phyloP scores from a whole-genome alignment of 2,797 vertebrate genomes.

The Pseudopleuronectes americanus region DNA sequence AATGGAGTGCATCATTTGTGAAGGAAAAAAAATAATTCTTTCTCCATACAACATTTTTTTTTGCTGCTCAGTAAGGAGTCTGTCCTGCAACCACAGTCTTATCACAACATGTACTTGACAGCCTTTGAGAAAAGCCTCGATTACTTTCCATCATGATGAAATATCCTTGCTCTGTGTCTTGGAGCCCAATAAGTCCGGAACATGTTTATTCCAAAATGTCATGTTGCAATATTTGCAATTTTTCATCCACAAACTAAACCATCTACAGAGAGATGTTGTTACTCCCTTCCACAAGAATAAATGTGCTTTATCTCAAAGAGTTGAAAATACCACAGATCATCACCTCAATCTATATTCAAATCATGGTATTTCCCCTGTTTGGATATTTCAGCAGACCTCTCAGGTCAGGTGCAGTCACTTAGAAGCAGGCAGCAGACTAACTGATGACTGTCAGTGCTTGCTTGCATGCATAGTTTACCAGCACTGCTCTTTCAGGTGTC shows the following conservation, averaged over 20 bases:
- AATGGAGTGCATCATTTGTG: background rate
- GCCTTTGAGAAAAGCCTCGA: constrained; percentile 29
- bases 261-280: constrained; percentile 15
- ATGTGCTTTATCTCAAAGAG: constrained; percentile 9
- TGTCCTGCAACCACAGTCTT: constrained; percentile 10
- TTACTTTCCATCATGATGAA: constrained; percentile 32
- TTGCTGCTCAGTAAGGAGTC: constrained; percentile 6
- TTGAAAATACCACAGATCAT: constrained; percentile 53
- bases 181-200: constrained; percentile 16
- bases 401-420: constrained; percentile 3
- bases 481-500: constrained; percentile 49
- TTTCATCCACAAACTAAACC: constrained; percentile 4
- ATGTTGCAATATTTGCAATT: background rate
- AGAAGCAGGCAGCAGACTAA: constrained; percentile 27
- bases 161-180: constrained; percentile 17
- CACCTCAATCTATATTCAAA: constrained; percentile 68
- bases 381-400: constrained; percentile 16
- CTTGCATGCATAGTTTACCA: constrained; percentile 39
- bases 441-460: constrained; percentile 20
- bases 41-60: background rate
- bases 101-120: background rate
- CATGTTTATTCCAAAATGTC: constrained; percentile 24
- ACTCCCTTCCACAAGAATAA: constrained; percentile 17
- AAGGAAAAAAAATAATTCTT: background rate
- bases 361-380: constrained; percentile 37